These are phyloP conservation scores for Terrapene triunguis DNA, from an alignment of 2,113 vertebrate species.

Conservation along the genomic window DNA sequence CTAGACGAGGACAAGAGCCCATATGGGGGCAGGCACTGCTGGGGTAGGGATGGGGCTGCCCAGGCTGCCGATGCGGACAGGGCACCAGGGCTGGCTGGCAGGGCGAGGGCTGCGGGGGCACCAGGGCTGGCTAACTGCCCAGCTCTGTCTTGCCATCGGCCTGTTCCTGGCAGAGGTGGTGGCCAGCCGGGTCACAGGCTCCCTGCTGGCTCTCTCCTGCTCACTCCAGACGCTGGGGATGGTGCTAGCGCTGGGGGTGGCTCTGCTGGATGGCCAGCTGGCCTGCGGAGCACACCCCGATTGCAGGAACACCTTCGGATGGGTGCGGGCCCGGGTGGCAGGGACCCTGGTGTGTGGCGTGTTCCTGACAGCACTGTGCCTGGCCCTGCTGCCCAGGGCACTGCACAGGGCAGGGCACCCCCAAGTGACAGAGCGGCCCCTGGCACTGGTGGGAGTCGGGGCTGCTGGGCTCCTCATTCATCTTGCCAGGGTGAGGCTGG, in stretches of 20 bases:
- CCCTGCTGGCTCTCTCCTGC: not conserved
- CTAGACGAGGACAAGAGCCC: not conserved
- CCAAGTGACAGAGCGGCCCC: not conserved
- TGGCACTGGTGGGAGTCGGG: not conserved
- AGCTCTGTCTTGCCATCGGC: not conserved
- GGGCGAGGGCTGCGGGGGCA: not conserved
- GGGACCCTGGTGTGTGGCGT: not conserved
- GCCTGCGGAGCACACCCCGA: rapidly evolving
- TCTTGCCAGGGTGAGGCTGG: not conserved
- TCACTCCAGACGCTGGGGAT: constrained; percentile 15
- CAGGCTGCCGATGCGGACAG: not conserved
- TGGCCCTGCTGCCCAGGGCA: not conserved
- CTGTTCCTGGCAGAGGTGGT: not conserved
- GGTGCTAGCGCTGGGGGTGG: not conserved
- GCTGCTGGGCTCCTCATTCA: not conserved
- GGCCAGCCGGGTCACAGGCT: not conserved
- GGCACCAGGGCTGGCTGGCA: not conserved
- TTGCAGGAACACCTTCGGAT: not conserved
- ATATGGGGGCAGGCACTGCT: too few relatives aligned
- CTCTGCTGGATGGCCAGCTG: not conserved
- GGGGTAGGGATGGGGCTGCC: not conserved
- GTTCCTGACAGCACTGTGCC: not conserved
- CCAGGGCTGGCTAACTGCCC: not conserved
- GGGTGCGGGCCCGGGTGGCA: not conserved
- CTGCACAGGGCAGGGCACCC: not conserved